phyloP scores from a whole-genome alignment of 2,797 vertebrate genomes.

The Phoxinus dragarum region DNA sequence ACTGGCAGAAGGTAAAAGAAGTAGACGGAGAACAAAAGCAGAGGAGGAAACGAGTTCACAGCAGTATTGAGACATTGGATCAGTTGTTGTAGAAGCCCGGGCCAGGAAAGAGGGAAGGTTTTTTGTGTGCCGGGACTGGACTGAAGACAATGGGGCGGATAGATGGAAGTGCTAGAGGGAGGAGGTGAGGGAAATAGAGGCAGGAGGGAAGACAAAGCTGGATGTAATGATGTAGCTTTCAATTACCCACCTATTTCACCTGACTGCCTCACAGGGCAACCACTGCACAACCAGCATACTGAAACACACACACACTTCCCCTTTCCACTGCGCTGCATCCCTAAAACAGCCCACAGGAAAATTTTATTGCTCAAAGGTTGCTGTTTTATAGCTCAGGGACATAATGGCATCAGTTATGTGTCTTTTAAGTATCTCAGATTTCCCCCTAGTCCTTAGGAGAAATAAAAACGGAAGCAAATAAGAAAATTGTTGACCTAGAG shows the following conservation, averaged over 20 bases:
- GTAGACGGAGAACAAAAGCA: constrained; percentile 40
- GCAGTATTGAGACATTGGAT: constrained; percentile 64
- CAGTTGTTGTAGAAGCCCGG: constrained; percentile 49
- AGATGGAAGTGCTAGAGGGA: constrained; percentile 58
- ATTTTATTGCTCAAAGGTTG: constrained; percentile 32
- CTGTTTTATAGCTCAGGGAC: constrained; percentile 21
- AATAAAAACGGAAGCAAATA: not conserved
- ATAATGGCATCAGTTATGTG: constrained; percentile 16
- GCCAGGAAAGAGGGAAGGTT: constrained; percentile 40
- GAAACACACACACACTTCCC: constrained; percentile 10
- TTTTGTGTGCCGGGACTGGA: constrained; percentile 50
- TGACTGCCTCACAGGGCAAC: constrained; percentile 54
- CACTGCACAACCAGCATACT: constrained; percentile 39
- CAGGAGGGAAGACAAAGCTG: constrained; percentile 67
- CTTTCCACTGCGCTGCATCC: constrained; percentile 7
- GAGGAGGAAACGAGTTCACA: constrained; percentile 46
- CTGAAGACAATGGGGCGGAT: constrained; percentile 61
- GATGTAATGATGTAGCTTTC: constrained; percentile 68
- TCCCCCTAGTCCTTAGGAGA: not conserved
- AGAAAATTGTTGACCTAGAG: not conserved
- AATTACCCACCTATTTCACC: constrained; percentile 69
- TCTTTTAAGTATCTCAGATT: constrained; percentile 22
- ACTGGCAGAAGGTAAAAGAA: constrained; percentile 32
- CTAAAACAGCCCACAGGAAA: constrained; percentile 15
- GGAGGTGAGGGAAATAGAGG: constrained; percentile 59